Percentiles rank a stretch among this genome's conserved stretches.
These are phyloP conservation scores for Didymodactylos carnosus DNA, from an alignment of 2,888 invertebrate genomes.

Conservation along the genomic window DNA sequence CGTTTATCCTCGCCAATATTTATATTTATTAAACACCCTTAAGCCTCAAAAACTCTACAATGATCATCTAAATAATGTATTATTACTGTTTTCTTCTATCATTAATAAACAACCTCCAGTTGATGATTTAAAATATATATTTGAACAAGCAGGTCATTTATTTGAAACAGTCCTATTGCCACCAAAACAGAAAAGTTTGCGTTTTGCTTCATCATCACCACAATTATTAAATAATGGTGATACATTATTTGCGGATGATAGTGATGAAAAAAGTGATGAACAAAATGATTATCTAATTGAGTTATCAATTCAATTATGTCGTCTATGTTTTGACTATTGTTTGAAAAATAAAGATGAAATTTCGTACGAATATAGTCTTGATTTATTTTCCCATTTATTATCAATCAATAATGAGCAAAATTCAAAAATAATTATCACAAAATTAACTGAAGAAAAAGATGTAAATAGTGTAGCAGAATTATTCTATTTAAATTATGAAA, in stretches of 20 bases:
- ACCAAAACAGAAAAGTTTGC: not conserved
- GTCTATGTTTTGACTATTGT: not conserved
- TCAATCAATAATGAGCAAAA: not conserved
- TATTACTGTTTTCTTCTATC: not conserved
- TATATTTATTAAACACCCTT: not conserved
- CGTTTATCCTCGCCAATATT: not conserved
- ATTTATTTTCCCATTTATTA: not conserved
- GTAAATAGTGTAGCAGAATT: not conserved
- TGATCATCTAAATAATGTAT: not conserved
- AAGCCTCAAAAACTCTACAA: not conserved
- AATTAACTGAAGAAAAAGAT: not conserved
- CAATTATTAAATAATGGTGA: not conserved
- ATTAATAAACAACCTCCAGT: not conserved
- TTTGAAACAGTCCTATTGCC: not conserved
- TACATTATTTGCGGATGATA: not conserved
- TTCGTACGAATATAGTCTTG: not conserved
- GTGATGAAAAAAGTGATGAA: not conserved
- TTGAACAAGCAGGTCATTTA: not conserved
- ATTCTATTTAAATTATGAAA: not conserved
- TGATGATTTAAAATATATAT: not conserved
- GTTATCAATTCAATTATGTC: not conserved
- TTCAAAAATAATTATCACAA: not conserved
- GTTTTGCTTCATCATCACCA: not conserved
- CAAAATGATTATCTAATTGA: not conserved
- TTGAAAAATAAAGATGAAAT: not conserved